These are phyloP conservation scores for Drosophila pegasa DNA, from an alignment of 2,888 invertebrate genomes.

Conservation along the genomic window DNA sequence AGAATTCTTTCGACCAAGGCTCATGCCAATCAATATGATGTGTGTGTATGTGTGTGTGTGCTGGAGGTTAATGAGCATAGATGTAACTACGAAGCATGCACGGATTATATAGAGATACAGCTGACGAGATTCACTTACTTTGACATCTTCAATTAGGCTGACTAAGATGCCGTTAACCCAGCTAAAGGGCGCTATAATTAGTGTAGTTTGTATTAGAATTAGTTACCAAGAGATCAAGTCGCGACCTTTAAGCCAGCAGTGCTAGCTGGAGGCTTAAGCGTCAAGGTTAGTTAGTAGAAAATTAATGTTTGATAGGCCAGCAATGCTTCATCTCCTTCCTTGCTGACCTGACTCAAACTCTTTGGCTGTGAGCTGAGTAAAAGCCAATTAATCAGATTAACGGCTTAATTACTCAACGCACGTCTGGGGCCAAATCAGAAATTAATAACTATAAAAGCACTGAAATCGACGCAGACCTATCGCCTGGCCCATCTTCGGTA, in stretches of 20 bases:
- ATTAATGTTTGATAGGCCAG: slow-evolving; percentile 4
- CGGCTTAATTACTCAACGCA: slow-evolving; percentile 47
- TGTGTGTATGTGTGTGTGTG: slow-evolving; percentile 47
- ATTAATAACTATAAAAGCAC: slow-evolving; percentile 51
- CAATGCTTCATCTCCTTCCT: not conserved
- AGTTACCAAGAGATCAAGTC: slow-evolving; percentile 14
- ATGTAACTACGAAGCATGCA: slow-evolving; percentile 45
- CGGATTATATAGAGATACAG: slow-evolving; percentile 22
- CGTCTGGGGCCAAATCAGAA: slow-evolving; percentile 43
- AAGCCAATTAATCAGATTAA: slow-evolving; percentile 34
- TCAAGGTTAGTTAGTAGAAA: slow-evolving; percentile 26
- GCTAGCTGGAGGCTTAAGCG: slow-evolving; percentile 21
- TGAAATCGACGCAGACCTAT: slow-evolving; percentile 41
- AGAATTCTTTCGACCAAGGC: slow-evolving; percentile 56
- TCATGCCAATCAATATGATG: slow-evolving; percentile 72
- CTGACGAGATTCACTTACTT: slow-evolving; percentile 74
- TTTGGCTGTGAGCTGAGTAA: slow-evolving; percentile 7
- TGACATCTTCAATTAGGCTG: slow-evolving; percentile 65
- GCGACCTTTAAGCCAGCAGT: slow-evolving; percentile 29
- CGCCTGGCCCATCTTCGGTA: slow-evolving; percentile 23
- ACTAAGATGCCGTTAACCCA: slow-evolving; percentile 74
- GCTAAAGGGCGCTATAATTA: slow-evolving; percentile 75
- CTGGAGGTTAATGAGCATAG: slow-evolving; percentile 58
- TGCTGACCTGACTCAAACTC: slow-evolving; percentile 42
- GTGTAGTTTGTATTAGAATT: slow-evolving; percentile 29